Base-by-base conservation (phyloP, 2,797 vertebrate genomes). In the Spondyliosoma cantharus region DNA sequence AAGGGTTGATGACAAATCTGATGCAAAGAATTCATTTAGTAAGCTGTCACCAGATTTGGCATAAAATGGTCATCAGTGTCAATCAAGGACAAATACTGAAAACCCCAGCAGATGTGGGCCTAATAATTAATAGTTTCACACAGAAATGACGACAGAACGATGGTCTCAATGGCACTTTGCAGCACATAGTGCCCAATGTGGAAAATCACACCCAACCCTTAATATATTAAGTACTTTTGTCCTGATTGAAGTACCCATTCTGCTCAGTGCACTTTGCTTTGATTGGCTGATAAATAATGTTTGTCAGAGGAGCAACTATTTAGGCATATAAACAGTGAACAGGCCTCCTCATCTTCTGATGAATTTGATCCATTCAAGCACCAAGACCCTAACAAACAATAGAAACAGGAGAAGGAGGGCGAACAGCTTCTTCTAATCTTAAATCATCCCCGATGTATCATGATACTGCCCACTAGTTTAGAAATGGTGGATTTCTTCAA, bases 241-340 rank as follows among this genome's bases (percentile, higher is more conserved):
- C 90, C 92, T 91, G 88, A 91, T 93, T 92, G 73, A 93, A 91
- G 91, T 91, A 91, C 89, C 87, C 89, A 79, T 91, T 87, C 74
- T 89, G 85, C 87, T 94, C 93, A 95, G 94, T 94, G 93, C 93
- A 93, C 90, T 92, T 91, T 89, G 92, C 91, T 93, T 92, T 82
- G 86, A 91, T 92, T 92, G 89, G 91, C 92, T 94, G 92, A 91
- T 90, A 90, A 92, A 92, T 90, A 92, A 92, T 78, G 61, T 86
- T 86, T 87, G 83, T 88, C 87, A 82, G 87, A 89, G 74, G 67
- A 84, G 68, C 71, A 75, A 86, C 82, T 87, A 57, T 82, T 86
- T 76, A 86, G 83, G 87, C 82, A 68, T 76, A 86, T 74, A 76
- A 91, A 86, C 76, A 83, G 65, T 71, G 32, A 89, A 84, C 58